A percentile compares a stretch with the other conserved stretches of the same genome.
These are phyloP conservation scores for Sarcophaga caerulescens DNA, from an alignment of 2,888 invertebrate species.

Conservation along the genomic window DNA sequence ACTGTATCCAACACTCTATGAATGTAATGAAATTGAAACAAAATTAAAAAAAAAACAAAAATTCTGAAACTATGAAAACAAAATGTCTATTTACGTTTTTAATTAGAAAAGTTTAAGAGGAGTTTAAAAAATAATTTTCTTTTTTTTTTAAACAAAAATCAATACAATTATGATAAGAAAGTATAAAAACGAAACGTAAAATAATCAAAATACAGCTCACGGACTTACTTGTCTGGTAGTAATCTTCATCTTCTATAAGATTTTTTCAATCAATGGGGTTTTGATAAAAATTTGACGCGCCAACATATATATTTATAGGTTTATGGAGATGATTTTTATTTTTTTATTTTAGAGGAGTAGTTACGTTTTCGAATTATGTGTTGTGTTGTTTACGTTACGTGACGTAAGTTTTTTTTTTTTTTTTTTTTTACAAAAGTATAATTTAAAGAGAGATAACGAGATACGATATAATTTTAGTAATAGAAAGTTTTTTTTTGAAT, in stretches of 20 bases:
- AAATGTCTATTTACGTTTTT: constrained; percentile 44
- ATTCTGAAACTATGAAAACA: constrained; percentile 20
- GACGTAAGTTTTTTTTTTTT: constrained; percentile 17
- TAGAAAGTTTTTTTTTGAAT: constrained; percentile 27
- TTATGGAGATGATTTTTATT: constrained; percentile 62
- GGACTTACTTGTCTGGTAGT: constrained; percentile 85
- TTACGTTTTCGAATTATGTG: constrained; percentile 46
- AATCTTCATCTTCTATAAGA: constrained; percentile 84
- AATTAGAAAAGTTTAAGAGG: constrained; percentile 27
- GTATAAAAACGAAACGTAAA: constrained; percentile 29
- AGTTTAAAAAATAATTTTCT: constrained; percentile 8
- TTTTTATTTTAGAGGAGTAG: constrained; percentile 54
- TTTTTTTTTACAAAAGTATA: constrained; percentile 60
- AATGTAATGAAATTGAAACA: constrained; percentile 58
- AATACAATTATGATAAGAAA: constrained; percentile 29
- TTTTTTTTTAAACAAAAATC: neutral
- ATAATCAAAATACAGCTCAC: constrained; percentile 58
- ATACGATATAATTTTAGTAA: constrained; percentile 50
- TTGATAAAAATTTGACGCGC: constrained; percentile 52
- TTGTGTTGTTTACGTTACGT: constrained; percentile 42
- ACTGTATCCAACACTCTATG: constrained; percentile 58
- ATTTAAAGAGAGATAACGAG: constrained; percentile 58
- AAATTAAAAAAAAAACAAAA: constrained; percentile 30
- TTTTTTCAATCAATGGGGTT: constrained; percentile 64
- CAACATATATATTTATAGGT: constrained; percentile 59